phyloP scores from a whole-genome alignment of 2,888 invertebrate species.

The Ochropleura plecta region DNA sequence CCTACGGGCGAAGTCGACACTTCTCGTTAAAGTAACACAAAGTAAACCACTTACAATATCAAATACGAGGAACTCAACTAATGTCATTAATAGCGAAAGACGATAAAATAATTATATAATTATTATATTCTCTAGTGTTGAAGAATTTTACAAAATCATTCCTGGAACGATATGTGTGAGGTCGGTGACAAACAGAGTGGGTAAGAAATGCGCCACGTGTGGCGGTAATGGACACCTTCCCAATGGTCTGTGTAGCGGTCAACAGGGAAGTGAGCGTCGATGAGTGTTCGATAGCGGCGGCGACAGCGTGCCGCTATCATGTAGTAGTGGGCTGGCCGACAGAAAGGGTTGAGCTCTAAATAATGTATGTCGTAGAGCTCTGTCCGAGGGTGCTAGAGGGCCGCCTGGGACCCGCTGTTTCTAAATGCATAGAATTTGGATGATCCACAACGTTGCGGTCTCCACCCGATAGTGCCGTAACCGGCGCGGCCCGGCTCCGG shows the following conservation, averaged over 20 bases:
- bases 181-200: too few species aligned
- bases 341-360: slow-evolving; percentile 1
- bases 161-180: neutral
- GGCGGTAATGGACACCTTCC: neutral
- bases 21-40: neutral
- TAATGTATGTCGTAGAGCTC: slow-evolving; percentile 11
- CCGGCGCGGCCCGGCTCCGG: too few species aligned
- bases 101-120: neutral
- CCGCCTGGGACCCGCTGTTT: slow-evolving; percentile 29
- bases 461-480: neutral
- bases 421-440: slow-evolving; percentile 49
- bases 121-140: neutral
- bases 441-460: neutral
- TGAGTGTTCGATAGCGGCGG: too few species aligned
- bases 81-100: neutral
- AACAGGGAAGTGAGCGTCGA: too few species aligned
- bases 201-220: neutral
- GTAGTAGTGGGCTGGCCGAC: neutral
- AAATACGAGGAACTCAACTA: neutral
- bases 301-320: neutral
- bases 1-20: neutral
- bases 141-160: neutral
- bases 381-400: slow-evolving; percentile 13
- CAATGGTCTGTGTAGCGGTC: neutral
- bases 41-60: neutral